Base-by-base conservation (phyloP, 2,888 invertebrate genomes). In the Tridacna gigas region DNA sequence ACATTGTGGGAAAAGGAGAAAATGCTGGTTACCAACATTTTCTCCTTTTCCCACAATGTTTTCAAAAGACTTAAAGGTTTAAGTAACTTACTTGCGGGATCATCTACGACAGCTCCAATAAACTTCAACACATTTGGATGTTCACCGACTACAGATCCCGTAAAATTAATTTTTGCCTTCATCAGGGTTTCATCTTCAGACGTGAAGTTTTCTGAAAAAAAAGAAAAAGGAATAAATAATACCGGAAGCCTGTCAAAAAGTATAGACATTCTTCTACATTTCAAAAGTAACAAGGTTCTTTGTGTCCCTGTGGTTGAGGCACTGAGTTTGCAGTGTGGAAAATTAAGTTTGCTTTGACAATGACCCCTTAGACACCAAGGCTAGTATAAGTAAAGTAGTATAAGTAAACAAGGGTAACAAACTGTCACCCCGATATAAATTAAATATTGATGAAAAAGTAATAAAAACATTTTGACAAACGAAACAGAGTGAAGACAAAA, bases 111-210 rank as follows among this genome's bases (percentile, higher is more conserved):
- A 18, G 88, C 89, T 0, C 89, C 89, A 20, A 89, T 48, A 74
- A 89, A 88, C 26, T 51, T 67, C 15, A 89, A 15, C 51, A 88
- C 82, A 66, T 88, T 88, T 18, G 78, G 82, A 78, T 89, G 86
- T 13, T 82, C 75, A 1, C 84, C 86, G 18, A 86, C 82, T 45
- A 82, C 63, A 4, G 79, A 84, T 56, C 84, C 88, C 7, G 77
- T 67, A 71, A 88, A 89, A 74, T 89, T 88, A 26, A 89, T 88
- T 77, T 89, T 89, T 12, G 88, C 89, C 74, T 74, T 81, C 89
- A 89, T 89, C 63, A 88, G 73, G 45, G 79, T 22, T 22, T 79
- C 77, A 66, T 88, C 88, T 18, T 82, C 83, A n/a, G 79, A 65
- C 9, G 79, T 74, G 73, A 67, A 83, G 12, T 76, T 74, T 47